phyloP scores from a whole-genome alignment of 2,888 invertebrate genomes.

The Leptinotarsa rubiginosa region DNA sequence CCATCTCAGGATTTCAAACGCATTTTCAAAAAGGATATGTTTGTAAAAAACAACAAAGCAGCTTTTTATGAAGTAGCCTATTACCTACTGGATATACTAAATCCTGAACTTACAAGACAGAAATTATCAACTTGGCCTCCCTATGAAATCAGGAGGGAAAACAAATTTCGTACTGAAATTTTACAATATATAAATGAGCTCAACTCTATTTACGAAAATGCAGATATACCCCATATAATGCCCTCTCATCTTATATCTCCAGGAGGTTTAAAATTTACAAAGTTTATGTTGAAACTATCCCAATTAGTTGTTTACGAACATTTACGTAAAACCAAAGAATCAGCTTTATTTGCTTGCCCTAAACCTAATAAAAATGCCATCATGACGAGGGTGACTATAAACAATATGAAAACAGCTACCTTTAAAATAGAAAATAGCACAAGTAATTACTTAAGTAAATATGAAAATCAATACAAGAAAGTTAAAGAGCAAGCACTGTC shows the following conservation, averaged over 20 bases:
- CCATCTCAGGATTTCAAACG: constrained; percentile 55
- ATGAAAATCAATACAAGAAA: constrained; percentile 43
- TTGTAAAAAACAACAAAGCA: constrained; percentile 61
- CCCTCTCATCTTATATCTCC: constrained; percentile 62
- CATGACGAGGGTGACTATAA: constrained; percentile 41
- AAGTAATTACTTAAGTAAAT: constrained; percentile 39
- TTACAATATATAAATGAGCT: constrained; percentile 58
- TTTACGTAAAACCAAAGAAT: constrained; percentile 46
- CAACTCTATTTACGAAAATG: constrained; percentile 56
- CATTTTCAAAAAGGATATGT: constrained; percentile 62
- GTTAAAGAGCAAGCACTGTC: constrained; percentile 45
- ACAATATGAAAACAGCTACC: constrained; percentile 48
- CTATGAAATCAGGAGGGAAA: constrained; percentile 56
- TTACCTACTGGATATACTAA: constrained; percentile 59
- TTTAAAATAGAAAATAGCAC: constrained; percentile 46
- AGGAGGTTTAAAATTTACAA: constrained; percentile 59
- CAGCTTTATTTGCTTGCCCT: constrained; percentile 33
- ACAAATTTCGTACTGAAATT: constrained; percentile 59
- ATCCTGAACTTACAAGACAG: constrained; percentile 56
- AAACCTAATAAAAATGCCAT: constrained; percentile 40
- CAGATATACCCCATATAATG: constrained; percentile 58
- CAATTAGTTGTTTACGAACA: constrained; percentile 58
- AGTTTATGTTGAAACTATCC: constrained; percentile 61
- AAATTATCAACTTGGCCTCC: constrained; percentile 59
- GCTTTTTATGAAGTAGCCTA: constrained; percentile 61